These are phyloP conservation scores for Cheilosia vernalis DNA, from an alignment of 2,888 invertebrate genomes.

Conservation along the genomic window DNA sequence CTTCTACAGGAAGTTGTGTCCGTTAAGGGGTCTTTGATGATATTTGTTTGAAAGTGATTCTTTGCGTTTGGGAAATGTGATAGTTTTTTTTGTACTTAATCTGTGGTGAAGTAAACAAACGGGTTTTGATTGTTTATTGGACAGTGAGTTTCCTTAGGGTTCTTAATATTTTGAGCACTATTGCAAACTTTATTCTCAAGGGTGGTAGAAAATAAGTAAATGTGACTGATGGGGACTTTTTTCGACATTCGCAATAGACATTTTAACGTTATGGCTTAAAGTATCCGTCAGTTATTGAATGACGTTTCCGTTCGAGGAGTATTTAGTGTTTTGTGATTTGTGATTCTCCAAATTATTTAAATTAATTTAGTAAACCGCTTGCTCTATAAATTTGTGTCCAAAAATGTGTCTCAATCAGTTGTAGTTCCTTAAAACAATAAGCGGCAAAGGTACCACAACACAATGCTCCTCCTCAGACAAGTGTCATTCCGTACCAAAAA, in stretches of 20 bases:
- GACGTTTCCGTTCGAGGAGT: too few species aligned
- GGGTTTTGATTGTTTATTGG: neutral
- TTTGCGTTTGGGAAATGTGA: conserved; percentile 2
- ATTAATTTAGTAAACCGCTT: too few species aligned
- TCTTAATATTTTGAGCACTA: neutral
- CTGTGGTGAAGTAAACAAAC: neutral
- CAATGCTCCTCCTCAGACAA: conserved; percentile 4
- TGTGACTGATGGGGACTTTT: too few species aligned
- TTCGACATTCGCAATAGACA: too few species aligned
- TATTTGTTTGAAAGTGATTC: conserved; percentile 16
- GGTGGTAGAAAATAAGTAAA: too few species aligned
- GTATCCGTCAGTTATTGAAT: too few species aligned
- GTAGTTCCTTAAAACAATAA: neutral
- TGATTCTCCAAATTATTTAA: too few species aligned
- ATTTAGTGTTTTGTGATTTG: too few species aligned
- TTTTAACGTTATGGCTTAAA: too few species aligned
- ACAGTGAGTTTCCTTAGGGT: neutral
- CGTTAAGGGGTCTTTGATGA: conserved; percentile 24
- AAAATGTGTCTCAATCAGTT: neutral
- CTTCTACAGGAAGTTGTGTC: conserved; percentile 40
- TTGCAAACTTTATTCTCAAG: too few species aligned
- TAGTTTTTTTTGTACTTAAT: neutral
- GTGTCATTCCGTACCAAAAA: neutral
- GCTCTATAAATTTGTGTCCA: too few species aligned
- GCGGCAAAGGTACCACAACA: neutral